Percentiles rank a stretch among this genome's conserved stretches.
Conservation (phyloP, 2,113 vertebrate species). For the Ceyx cyanopectus region DNA sequence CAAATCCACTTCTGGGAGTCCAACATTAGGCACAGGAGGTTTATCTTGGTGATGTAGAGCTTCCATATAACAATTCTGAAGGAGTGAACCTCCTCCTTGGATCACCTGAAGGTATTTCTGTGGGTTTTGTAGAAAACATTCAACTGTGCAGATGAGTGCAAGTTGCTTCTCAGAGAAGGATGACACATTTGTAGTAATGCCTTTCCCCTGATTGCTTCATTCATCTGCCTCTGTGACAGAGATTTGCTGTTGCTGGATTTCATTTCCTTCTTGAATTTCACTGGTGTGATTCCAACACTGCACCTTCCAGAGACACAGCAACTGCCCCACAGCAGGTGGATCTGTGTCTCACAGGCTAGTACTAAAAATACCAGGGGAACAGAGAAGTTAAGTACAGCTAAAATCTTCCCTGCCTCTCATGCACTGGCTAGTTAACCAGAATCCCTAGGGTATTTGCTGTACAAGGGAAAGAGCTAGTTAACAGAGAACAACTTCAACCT, state of each 20-base stretch:
- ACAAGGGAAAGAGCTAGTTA: not conserved
- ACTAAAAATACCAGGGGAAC: slow-evolving; percentile 13
- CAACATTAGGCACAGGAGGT: not conserved
- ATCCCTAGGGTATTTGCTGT: not conserved
- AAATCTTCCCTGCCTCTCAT: not conserved
- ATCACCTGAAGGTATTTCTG: not conserved
- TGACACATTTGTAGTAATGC: not conserved
- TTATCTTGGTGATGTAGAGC: not conserved
- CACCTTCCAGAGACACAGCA: slow-evolving; percentile 10
- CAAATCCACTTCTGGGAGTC: not conserved
- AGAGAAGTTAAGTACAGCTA: not conserved
- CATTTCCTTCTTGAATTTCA: slow-evolving; percentile 27
- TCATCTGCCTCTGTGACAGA: not conserved
- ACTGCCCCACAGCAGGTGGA: not conserved
- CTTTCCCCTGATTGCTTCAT: not conserved
- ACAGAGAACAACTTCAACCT: not conserved
- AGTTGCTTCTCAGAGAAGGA: not conserved
- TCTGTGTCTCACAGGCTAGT: not conserved
- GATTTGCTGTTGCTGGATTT: slow-evolving; percentile 1
- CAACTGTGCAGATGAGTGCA: not conserved
- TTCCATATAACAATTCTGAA: rapidly evolving
- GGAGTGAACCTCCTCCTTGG: not conserved
- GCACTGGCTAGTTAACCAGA: not conserved
- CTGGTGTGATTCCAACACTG: not conserved
- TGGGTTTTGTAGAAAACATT: not conserved